These are phyloP conservation scores for Norana najaformis DNA, from an alignment of 2,888 invertebrate genomes.

Conservation along the genomic window DNA sequence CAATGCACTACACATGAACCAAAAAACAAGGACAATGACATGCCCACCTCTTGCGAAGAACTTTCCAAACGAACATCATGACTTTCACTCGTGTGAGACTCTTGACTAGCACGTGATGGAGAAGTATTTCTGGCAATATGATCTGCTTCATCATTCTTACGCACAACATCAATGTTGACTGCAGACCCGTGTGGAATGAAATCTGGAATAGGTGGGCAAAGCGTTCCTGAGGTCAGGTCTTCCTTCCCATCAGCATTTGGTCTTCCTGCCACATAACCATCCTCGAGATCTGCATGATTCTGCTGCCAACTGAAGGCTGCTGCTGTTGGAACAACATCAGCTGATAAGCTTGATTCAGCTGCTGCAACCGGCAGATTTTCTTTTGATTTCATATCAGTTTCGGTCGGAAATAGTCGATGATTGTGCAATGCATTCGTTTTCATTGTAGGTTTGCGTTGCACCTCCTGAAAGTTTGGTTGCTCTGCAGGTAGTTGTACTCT, in stretches of 20 bases:
- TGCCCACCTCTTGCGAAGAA: neutral
- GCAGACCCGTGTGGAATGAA: neutral
- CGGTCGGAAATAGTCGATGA: neutral
- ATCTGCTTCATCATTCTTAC: neutral
- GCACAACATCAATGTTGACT: neutral
- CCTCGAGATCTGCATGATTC: neutral
- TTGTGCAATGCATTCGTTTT: neutral
- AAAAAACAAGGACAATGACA: neutral
- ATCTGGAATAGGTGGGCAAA: conserved; percentile 13
- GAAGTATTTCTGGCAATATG: neutral
- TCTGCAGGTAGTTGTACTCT: neutral
- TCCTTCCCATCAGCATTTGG: neutral
- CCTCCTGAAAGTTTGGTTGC: neutral
- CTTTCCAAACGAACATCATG: neutral
- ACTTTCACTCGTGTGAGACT: neutral
- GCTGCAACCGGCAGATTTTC: neutral
- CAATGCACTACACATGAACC: neutral
- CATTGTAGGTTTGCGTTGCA: neutral
- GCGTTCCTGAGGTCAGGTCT: neutral
- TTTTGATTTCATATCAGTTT: neutral
- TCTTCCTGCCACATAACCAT: neutral
- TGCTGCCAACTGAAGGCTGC: neutral
- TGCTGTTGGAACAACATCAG: neutral
- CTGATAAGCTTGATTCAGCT: neutral
- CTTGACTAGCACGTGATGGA: neutral